phyloP scores from a whole-genome alignment of 2,797 vertebrate species.

The Brotula barbata region DNA sequence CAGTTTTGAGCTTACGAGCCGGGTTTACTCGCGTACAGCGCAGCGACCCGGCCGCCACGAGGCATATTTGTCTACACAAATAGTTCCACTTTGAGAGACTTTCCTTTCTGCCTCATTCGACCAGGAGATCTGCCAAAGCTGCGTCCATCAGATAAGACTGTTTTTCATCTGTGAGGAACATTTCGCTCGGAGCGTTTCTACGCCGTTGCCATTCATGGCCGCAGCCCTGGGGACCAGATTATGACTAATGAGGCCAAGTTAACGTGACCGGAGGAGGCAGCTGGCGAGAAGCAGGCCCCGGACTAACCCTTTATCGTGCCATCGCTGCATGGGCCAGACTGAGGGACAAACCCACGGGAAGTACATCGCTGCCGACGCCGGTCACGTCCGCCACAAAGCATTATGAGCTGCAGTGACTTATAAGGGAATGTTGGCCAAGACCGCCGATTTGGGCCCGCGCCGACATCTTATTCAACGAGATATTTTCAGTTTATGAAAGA shows the following conservation, averaged over 20 bases:
- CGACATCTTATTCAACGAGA: neutral
- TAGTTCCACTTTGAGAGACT: constrained; percentile 44
- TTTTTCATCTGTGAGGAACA: constrained; percentile 46
- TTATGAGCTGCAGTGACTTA: constrained; percentile 59
- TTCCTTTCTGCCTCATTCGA: constrained; percentile 56
- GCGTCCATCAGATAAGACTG: constrained; percentile 73
- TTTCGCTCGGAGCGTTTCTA: constrained; percentile 57
- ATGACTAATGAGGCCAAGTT: constrained; percentile 77
- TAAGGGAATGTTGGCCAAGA: constrained; percentile 56
- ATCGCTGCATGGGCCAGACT: constrained; percentile 67
- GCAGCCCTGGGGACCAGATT: constrained; percentile 75
- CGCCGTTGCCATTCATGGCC: constrained; percentile 64
- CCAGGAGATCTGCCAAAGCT: constrained; percentile 54
- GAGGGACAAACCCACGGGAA: constrained; percentile 76
- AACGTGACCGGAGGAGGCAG: constrained; percentile 74
- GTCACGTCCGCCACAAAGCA: constrained; percentile 60
- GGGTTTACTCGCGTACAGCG: constrained; percentile 11
- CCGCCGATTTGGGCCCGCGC: constrained; percentile 2
- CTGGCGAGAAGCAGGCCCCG: constrained; percentile 59
- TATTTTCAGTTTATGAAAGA: neutral
- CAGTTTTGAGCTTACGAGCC: constrained; percentile 25
- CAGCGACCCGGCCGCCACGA: constrained; percentile 8
- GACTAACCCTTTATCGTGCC: constrained; percentile 69
- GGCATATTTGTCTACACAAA: constrained; percentile 45
- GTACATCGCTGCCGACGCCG: constrained; percentile 55